Percentiles rank a stretch among this genome's conserved stretches.
Conservation (phyloP, 2,888 invertebrate species). For the Heliconius erato region DNA sequence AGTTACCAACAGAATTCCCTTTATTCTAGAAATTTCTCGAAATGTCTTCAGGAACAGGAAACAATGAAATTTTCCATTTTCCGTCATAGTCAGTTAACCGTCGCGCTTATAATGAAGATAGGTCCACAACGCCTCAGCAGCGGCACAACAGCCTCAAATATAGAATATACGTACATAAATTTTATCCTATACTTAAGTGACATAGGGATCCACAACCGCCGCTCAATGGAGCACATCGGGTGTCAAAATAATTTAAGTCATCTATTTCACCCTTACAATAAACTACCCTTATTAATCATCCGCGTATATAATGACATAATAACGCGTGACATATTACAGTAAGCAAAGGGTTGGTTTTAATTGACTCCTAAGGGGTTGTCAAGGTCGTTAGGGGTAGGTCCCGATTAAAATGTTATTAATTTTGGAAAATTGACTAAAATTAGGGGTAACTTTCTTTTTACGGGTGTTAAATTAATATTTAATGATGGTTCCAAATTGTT, state of each 20-base stretch:
- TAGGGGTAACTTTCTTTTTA: constrained; percentile 12
- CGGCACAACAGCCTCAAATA: no score
- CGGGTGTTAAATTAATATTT: constrained; percentile 13
- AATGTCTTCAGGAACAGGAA: no score
- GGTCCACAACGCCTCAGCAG: no score
- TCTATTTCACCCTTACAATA: constrained; percentile 50
- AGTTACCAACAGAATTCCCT: no score
- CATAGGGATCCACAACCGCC: not conserved
- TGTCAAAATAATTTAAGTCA: constrained; percentile 11
- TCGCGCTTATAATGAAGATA: no score
- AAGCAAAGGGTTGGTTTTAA: constrained; percentile 47
- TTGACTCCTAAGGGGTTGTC: constrained; percentile 32
- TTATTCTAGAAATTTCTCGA: no score
- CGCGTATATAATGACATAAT: constrained; percentile 46
- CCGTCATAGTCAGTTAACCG: no score
- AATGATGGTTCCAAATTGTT: not conserved
- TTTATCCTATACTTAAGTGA: no score
- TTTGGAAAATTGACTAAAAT: not conserved
- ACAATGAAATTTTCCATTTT: no score
- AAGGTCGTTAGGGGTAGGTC: constrained; percentile 46
- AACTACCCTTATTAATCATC: constrained; percentile 41
- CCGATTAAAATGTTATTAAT: constrained; percentile 27
- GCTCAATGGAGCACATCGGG: not conserved
- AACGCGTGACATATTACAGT: constrained; percentile 45
- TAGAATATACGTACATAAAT: no score